A percentile compares a stretch with the other conserved stretches of the same genome.
These are phyloP conservation scores for Agrilus planipennis DNA, from an alignment of 1,140 invertebrate species.

Conservation along the genomic window DNA sequence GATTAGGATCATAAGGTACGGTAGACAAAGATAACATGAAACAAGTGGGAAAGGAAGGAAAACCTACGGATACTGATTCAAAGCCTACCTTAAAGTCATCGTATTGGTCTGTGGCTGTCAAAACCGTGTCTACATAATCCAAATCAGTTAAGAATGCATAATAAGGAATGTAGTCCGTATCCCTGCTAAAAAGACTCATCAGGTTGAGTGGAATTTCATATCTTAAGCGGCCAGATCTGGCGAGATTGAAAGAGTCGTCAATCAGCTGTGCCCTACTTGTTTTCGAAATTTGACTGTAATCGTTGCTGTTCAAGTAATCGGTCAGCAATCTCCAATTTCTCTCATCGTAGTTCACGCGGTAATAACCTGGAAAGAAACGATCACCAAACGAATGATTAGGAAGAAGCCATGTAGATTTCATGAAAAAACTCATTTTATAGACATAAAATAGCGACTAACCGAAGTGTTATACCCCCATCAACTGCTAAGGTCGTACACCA, in stretches of 20 bases:
- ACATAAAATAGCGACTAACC: no score
- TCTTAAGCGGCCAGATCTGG: conserved; percentile 38
- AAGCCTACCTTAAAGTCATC: background rate
- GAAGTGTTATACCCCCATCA: no score
- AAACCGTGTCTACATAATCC: conserved; percentile 4
- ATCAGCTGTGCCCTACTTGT: conserved; percentile 53
- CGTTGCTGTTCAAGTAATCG: background rate
- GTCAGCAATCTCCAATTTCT: conserved; percentile 10
- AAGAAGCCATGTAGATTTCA: no score
- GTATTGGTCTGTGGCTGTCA: background rate
- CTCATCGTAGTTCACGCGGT: conserved; percentile 46
- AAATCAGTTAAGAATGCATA: conserved; percentile 5
- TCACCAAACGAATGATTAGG: no score
- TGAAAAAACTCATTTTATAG: no score
- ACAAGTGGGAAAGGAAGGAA: no score
- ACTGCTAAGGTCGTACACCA: no score
- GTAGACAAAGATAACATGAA: no score
- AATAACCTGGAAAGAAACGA: conserved; percentile 32
- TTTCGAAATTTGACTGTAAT: conserved; percentile 11
- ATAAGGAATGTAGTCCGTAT: conserved; percentile 8
- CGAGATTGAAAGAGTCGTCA: conserved; percentile 37
- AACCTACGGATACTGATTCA: no score
- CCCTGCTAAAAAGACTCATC: conserved; percentile 40
- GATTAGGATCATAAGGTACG: no score
- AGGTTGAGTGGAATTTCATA: conserved; percentile 44